Evolutionary conservation across 2,888 invertebrate species (phyloP), one percentile per base, ranked within the genome.

Genomic region (Dicyrtomina minuta): DNA sequence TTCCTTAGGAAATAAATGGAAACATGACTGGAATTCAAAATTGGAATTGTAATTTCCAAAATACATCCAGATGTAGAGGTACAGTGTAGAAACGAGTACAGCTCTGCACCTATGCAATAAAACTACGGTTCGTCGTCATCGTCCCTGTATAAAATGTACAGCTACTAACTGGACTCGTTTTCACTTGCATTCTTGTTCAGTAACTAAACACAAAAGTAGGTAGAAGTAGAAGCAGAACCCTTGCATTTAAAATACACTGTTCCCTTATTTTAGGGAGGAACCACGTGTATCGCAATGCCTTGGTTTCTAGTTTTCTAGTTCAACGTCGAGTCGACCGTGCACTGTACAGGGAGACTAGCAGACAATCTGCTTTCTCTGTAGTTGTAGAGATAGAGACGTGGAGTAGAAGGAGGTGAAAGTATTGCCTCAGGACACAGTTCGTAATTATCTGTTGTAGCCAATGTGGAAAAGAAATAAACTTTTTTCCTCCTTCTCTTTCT

Each of bases 1-100:
- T 55, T 55, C 55, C 55, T 55, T 24, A n/a, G 55, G 55, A 55
- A 55, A 55, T 55, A 55, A 55, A 24, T 27, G 26, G 24, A 26
- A 55, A 15, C 55, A 27, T 55, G 55, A 24, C 27, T 55, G 24
- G 55, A 55, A 55, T 55, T 26, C 12, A 33, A 33, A 33, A 33
- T 33, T 33, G 33, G 33, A 33, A 33, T 33, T 33, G 33, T 33
- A 33, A 33, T 33, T n/a, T 33, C 33, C 33, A 33, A 33, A 33
- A 33, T 33, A 8, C 33, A 33, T 33, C 3, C 33, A 33, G 3
- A 33, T 33, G 8, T 33, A 33, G 51, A 51, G 51, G n/a, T n/a
- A 24, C 22, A 24, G n/a, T 51, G 51, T 10, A 49, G 51, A 2
- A 53, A 13, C 3, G 13, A 24, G 5, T 24, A 6, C 15, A 55